Percentiles rank a stretch among this genome's conserved stretches.
phyloP scores from a whole-genome alignment of 2,797 vertebrate genomes.

The Tarsius wallacei region DNA sequence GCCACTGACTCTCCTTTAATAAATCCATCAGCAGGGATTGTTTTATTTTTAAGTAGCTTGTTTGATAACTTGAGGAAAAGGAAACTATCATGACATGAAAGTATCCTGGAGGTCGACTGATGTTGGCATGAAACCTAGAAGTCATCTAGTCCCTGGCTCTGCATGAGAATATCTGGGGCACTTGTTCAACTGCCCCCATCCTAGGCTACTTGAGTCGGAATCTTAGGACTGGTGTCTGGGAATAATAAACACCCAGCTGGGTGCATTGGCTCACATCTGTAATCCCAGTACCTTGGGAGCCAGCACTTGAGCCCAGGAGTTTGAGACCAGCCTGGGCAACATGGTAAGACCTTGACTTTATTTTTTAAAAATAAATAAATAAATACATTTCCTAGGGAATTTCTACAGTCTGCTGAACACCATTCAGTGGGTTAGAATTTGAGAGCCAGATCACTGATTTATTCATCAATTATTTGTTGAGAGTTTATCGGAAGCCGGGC shows the following conservation, averaged over 20 bases:
- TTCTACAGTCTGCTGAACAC: neutral
- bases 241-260: neutral
- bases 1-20: neutral
- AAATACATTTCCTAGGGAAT: neutral
- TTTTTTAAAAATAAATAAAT: too few species aligned
- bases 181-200: neutral
- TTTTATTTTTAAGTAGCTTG: neutral
- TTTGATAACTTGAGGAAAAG: neutral
- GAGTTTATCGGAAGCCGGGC: neutral
- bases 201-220: neutral
- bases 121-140: neutral
- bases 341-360: too few species aligned
- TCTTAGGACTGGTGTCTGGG: neutral
- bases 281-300: too few species aligned
- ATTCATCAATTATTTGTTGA: neutral
- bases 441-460: neutral
- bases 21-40: neutral
- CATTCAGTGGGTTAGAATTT: neutral
- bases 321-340: too few species aligned
- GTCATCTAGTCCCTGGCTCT: neutral
- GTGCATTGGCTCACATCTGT: too few species aligned
- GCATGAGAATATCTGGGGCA: neutral
- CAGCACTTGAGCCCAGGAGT: too few species aligned
- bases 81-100: neutral
- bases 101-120: neutral